A percentile compares a stretch with the other conserved stretches of the same genome.
These are phyloP conservation scores for Congeria kusceri DNA, from an alignment of 2,888 invertebrate species.

Conservation along the genomic window DNA sequence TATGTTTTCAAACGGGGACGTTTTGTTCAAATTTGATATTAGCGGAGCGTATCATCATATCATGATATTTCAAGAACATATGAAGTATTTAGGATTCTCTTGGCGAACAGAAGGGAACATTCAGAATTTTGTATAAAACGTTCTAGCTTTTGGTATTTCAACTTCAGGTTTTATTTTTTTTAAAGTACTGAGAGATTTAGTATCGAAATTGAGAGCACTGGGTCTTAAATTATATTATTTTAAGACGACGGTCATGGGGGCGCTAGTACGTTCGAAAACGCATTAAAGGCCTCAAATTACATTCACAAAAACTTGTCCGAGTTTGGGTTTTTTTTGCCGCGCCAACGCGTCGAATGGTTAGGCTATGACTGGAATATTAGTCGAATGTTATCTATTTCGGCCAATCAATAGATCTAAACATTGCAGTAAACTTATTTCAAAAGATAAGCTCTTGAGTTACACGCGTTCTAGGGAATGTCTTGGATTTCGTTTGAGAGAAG, in stretches of 20 bases:
- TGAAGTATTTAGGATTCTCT: constrained; percentile 15
- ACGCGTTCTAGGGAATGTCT: too few species aligned
- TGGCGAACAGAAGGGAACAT: not conserved
- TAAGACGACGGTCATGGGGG: constrained; percentile 55
- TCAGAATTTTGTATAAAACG: constrained; percentile 52
- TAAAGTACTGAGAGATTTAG: constrained; percentile 35
- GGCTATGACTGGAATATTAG: constrained; percentile 50
- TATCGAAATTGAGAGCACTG: constrained; percentile 34
- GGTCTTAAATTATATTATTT: constrained; percentile 47
- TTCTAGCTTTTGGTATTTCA: constrained; percentile 53
- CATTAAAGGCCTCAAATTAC: constrained; percentile 9
- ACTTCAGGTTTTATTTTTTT: constrained; percentile 57
- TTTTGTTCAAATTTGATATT: constrained; percentile 42
- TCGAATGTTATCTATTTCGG: too few species aligned
- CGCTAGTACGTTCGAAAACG: constrained; percentile 2
- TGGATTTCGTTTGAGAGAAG: too few species aligned
- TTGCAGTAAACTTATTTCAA: too few species aligned
- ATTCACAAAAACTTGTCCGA: constrained; percentile 37
- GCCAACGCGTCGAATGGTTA: constrained; percentile 38
- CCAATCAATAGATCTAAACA: too few species aligned
- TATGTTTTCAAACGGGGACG: constrained; percentile 27
- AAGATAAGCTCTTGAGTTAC: too few species aligned
- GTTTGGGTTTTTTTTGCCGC: constrained; percentile 56
- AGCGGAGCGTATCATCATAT: constrained; percentile 35
- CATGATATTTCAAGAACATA: constrained; percentile 15